Percentiles rank a stretch among this genome's conserved stretches.
Conservation (phyloP, 1,140 invertebrate genomes). For the Brachionus rotundiformis region DNA sequence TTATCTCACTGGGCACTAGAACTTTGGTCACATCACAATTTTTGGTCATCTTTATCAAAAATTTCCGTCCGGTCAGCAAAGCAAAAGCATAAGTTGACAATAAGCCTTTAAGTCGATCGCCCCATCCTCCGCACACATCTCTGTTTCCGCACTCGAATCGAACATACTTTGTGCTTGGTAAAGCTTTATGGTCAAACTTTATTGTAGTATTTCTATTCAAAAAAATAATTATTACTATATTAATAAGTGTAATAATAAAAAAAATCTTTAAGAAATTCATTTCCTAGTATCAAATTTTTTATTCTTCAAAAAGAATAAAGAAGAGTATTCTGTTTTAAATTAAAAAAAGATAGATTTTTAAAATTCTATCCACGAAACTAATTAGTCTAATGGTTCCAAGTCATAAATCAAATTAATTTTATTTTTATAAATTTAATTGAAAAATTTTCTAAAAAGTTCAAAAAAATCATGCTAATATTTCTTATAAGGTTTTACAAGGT, state of each 20-base stretch:
- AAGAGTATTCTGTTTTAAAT: neutral
- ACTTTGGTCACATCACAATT: conserved; percentile 3
- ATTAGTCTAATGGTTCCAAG: too few relatives aligned
- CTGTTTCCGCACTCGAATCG: neutral
- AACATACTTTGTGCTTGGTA: neutral
- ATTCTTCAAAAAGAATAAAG: neutral
- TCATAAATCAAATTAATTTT: neutral
- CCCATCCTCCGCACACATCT: neutral
- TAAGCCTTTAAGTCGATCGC: conserved; percentile 17
- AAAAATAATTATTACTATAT: neutral
- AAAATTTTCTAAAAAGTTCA: neutral
- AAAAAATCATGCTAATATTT: too few relatives aligned
- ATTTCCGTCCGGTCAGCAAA: conserved; percentile 3
- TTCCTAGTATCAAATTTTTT: too few relatives aligned
- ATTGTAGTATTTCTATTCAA: neutral
- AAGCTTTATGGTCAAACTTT: neutral
- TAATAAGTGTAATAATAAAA: neutral
- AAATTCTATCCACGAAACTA: too few relatives aligned
- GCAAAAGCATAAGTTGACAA: conserved; percentile 33
- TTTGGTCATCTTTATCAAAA: conserved; percentile 38
- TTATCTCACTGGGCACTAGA: neutral
- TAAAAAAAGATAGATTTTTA: neutral
- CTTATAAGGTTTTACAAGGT: neutral
- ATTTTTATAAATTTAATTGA: neutral
- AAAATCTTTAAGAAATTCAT: neutral